Base-by-base conservation (phyloP, 1,140 invertebrate genomes). In the Caenorhabditis brenneri region DNA sequence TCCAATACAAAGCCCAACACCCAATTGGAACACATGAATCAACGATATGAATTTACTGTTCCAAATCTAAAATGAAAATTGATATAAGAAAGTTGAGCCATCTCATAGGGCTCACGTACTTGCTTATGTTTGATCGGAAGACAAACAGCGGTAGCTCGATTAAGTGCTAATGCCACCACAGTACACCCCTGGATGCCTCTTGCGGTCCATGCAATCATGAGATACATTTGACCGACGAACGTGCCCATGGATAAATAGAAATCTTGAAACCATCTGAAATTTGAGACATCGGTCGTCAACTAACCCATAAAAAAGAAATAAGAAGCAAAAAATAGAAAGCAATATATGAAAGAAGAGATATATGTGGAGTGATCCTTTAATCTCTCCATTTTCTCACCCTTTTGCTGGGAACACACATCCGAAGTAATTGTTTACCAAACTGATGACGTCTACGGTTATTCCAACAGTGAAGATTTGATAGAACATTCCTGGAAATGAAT, bases 41-140 rank as follows among this genome's bases (percentile, higher is more conserved):
- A 79, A 1, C 46, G 39, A 49, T 9, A 65, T 51, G 39, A 24
- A 83, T 6, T 65, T 51, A 4, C 10, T 74, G 15, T 51, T 80
- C 82, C 82, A 83, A 58, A 83, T 83, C 82, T 83, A 22, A 58
- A 83, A 55, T 24, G 3, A 36, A 39, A 29, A 53, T 27, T 48
- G 19, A 3, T 29, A 15, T 36, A 48, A 12, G 4, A 36, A 15
- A 69, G 27, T 22, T 16, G 60, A 69, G 22, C 29, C 19, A 0
- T 9, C 46, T 46, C 65, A 74, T 16, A 33, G n/a, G n/a, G 42
- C 65, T n/a, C 36, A 42, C 65, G n/a, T 83, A 83, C 82, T 69
- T 80, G 82, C 22, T 83, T 83, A 65, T 83, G 82, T 58, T 80
- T 83, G 24, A 83, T 83, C 3, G 82, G 82, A 79, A 51, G 49